Evolutionary conservation across 2,888 invertebrate genomes (phyloP), one percentile per base, ranked within the genome.

Genomic region (Heliothis peltigera): DNA sequence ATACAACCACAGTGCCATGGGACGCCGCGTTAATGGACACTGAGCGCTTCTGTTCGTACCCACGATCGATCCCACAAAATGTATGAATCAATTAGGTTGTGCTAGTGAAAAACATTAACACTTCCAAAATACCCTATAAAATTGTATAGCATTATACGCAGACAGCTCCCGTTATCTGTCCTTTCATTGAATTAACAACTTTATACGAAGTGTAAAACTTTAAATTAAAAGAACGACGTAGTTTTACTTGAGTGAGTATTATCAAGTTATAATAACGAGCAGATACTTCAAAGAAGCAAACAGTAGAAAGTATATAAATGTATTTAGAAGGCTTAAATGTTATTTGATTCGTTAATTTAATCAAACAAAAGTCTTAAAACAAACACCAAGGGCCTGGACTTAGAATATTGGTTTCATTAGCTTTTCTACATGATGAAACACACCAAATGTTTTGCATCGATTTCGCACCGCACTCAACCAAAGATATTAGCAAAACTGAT

Each of bases 141-240:
- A 54, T 17, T 46, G 25, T 19, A 17, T 18, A 17, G 39, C 42
- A 49, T 22, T 46, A 52, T 42, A 43, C 25, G 4, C 17, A 25
- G 25, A 49, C 25, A 35, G 32, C 39, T 43, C 44, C 8, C 21
- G 4, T 21, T 42, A 49, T 10, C 18, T 21, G 7, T 15, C 25
- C 60, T 55, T 61, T 68, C 53, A 73, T 76, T 70, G 59, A 66
- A 70, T 73, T 53, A 64, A 71, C 39, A 55, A 68, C 62, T 72
- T 73, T 64, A 73, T 46, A 62, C 55, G 42, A 72, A 82, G 67
- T 79, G 70, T 39, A 52, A 63, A 84, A 83, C 69, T 84, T 80
- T 79, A 77, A 85, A 80, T 82, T 81, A 76, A 81, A 80, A 69
- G 58, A 60, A 59, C 59, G 72, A 66, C 75, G 74, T 65, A 77